Evolutionary conservation across 2,888 invertebrate genomes (phyloP), one percentile per base, ranked within the genome.

Genomic region (Linyphia triangularis): DNA sequence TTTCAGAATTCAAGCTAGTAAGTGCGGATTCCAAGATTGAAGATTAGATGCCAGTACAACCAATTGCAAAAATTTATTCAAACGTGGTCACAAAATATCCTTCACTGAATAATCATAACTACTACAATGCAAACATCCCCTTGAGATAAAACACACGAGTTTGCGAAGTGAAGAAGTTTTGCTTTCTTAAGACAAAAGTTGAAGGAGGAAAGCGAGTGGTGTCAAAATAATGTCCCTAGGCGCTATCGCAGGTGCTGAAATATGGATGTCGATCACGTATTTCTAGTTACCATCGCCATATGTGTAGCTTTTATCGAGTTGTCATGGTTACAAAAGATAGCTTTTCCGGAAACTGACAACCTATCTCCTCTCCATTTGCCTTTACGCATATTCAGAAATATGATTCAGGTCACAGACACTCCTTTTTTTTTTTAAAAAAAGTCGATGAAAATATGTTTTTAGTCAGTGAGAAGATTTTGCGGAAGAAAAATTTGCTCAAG

Each of bases 241-340:
- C 51, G 51, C 51, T 51, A 51, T 51, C n/a, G 6, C 51, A 75
- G 61, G 61, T 77, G 33, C 69, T 72, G 85, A 85, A 85, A 85
- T 78, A 85, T 77, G 77, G 70, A 72, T 85, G 78, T 30, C 65
- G 70, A 70, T 85, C 78, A 78, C 85, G 77, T 85, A 63, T 70
- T 69, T 77, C 57, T 9, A 79, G 83, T 83, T 70, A 61, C 70
- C 75, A 75, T 69, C 77, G 51, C 51, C 69, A 57, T 57, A 77
- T 77, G 85, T 84, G 57, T 59, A 26, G 70, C 61, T 70, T 69
- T 85, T 78, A 85, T 72, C 70, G 70, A 70, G 78, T 78, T 43
- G 22, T 78, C 63, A 85, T 72, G 43, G 85, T n/a, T 28, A 78
- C 85, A 61, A 22, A 19, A 28, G 69, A 57, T 77, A 85, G 73